These are phyloP conservation scores for Melipona beecheii DNA, from an alignment of 2,888 invertebrate species.

Conservation along the genomic window DNA sequence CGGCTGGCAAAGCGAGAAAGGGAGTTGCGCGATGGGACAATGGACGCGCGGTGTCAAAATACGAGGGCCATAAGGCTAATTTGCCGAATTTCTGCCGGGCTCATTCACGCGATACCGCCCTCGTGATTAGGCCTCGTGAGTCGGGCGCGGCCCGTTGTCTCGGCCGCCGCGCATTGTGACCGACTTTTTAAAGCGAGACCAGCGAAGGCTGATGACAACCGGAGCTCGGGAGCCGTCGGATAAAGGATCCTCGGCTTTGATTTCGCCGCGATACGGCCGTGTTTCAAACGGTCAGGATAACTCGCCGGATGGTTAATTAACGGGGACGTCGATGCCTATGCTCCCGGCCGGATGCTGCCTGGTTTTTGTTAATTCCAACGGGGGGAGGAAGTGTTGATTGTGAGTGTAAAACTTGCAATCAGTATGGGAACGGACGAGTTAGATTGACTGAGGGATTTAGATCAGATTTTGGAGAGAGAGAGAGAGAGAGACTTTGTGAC, in stretches of 20 bases:
- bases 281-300: not conserved
- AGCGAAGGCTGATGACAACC: constrained; percentile 43
- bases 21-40: constrained; percentile 67
- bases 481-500: no score
- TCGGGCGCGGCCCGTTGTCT: constrained; percentile 57
- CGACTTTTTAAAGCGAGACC: constrained; percentile 46
- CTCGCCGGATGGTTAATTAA: constrained; percentile 4
- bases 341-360: not conserved
- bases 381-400: no score
- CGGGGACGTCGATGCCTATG: not conserved
- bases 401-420: not conserved
- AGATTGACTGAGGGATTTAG: not conserved
- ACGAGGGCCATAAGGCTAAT: constrained; percentile 83
- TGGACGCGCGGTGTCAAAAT: constrained; percentile 80
- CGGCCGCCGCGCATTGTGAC: constrained; percentile 44
- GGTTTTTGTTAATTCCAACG: not conserved
- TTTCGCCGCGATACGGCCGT: constrained; percentile 34
- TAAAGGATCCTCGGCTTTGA: constrained; percentile 46
- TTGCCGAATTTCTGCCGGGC: constrained; percentile 77
- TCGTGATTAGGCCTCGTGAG: constrained; percentile 43
- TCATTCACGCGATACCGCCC: constrained; percentile 69
- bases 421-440: not conserved
- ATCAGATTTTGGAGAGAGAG: not conserved
- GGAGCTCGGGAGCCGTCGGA: constrained; percentile 8
- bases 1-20: constrained; percentile 63